Base-by-base conservation (phyloP, 1,140 invertebrate genomes). In the Trachelipus rathkii region DNA sequence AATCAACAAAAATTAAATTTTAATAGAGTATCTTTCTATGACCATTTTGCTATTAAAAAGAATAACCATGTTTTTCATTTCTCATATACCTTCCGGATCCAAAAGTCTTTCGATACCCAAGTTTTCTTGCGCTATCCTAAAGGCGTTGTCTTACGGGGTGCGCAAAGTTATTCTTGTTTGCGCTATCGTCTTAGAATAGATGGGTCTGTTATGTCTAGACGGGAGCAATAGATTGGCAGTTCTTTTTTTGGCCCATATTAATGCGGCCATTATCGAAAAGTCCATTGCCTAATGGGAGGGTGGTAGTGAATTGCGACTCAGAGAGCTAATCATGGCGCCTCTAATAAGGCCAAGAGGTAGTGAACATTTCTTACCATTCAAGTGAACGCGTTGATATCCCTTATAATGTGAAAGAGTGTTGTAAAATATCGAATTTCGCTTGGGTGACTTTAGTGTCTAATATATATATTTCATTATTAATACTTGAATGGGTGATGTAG, bases 331-430 rank as follows among this genome's bases (percentile, higher is more conserved):
- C 94, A n/a, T n/a, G n/a, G n/a, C 94, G 85, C 95, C 93, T 3
- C 89, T n/a, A n/a, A n/a, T n/a, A n/a, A n/a, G n/a, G 88, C 93
- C 93, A 95, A 71, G 90, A 92, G 13, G 89, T 91, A 13, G 93
- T 93, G 83, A 96, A 95, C n/a, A 85, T 96, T 94, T 81, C 87
- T 89, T 21, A 95, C 89, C n/a, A n/a, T n/a, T n/a, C n/a, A n/a
- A n/a, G 79, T 91, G 88, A 66, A 95, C 89, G 43, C 90, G 91
- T 77, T 87, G 82, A 85, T 93, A 93, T 82, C 90, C 89, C 89
- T 91, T 83, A 74, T 74, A 72, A 70, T 33, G 33, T 33, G 33
- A 33, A n/a, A 33, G n/a, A n/a, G n/a, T n/a, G n/a, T 33, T 33
- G 1, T 33, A n/a, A n/a, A 33, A 6, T 33, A 33, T 33, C 6